Evolutionary conservation across 2,797 vertebrate species (phyloP), one percentile per base, ranked within the genome.

Genomic region (Galago senegalensis): DNA sequence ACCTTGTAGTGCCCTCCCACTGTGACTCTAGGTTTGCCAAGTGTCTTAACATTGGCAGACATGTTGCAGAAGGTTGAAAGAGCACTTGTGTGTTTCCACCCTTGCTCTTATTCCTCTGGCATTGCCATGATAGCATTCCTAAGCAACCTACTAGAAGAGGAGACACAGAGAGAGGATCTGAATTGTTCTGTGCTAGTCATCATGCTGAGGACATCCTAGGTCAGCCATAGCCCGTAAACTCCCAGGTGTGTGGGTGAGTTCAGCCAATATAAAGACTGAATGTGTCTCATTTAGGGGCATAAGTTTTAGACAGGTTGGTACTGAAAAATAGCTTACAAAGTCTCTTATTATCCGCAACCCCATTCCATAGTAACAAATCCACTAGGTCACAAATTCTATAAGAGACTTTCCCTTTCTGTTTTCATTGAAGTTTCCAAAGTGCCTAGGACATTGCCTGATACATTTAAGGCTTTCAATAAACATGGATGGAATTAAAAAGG

Each of bases 301-400:
- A 43, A 61, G 67, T 79, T 92, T 82, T 87, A 93, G 34, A 65
- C 58, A 31, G 10, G 65, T 82, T 40, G 6, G 23, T 81, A 61
- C 1, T 20, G 18, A 80, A 84, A 40, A 60, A 67, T 20, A 86
- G 14, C 29, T 85, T 76, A 7, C 49, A 79, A 93, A 89, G 31
- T 82, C n/a, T 80, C 13, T 87, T 43, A 69, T 75, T 31, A 43
- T 25, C 76, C 1, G 25, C 10, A 84, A 25, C 67, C 23, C 27
- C 65, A 40, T 40, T 88, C 25, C 43, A 84, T 9, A 89, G 76
- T 12, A 91, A 87, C 86, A 89, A 93, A 43, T 75, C 31, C 20
- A 83, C 21, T 37, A 76, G 3, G 34, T 87, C 16, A 34, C 43
- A 87, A 49, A 92, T 61, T 69, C 67, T 31, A 72, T 14, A 25